Evolutionary conservation across 2,888 invertebrate genomes (phyloP).

Genomic region (Spilosoma lubricipeda): DNA sequence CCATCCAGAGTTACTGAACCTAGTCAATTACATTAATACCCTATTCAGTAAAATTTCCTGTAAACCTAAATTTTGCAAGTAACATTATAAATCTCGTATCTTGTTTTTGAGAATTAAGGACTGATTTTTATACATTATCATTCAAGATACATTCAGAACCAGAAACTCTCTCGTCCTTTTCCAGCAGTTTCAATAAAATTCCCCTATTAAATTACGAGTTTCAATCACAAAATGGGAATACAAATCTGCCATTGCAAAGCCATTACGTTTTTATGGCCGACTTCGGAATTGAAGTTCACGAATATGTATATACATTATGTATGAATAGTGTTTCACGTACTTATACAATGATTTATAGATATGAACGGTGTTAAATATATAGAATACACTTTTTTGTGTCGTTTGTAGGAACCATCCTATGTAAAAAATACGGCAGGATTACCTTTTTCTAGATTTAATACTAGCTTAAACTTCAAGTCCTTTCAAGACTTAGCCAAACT

Average conservation of each 20-base stretch:
- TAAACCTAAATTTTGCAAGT: no score
- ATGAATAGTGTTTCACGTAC: slow-evolving; percentile 14
- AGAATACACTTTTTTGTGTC: not conserved
- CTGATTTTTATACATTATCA: no score
- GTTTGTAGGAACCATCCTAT: not conserved
- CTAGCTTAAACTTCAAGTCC: no score
- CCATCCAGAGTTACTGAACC: no score
- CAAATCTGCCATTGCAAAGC: slow-evolving; percentile 40
- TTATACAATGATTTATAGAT: not conserved
- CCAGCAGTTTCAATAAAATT: slow-evolving; percentile 17
- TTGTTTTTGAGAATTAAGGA: not conserved
- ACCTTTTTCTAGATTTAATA: no score
- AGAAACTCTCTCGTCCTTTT: not conserved
- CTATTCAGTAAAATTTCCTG: no score
- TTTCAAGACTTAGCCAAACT: no score
- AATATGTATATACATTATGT: slow-evolving; percentile 9
- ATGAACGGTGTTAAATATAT: not conserved
- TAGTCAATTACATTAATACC: no score
- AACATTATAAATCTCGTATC: no score
- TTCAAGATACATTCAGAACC: not conserved
- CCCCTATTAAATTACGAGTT: slow-evolving; percentile 24
- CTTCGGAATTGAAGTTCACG: slow-evolving; percentile 39
- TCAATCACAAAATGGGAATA: slow-evolving; percentile 43
- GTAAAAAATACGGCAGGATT: not conserved
- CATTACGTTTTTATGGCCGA: slow-evolving; percentile 50